Base-by-base conservation (phyloP, 2,888 invertebrate species). In the Heliconius ethilla region DNA sequence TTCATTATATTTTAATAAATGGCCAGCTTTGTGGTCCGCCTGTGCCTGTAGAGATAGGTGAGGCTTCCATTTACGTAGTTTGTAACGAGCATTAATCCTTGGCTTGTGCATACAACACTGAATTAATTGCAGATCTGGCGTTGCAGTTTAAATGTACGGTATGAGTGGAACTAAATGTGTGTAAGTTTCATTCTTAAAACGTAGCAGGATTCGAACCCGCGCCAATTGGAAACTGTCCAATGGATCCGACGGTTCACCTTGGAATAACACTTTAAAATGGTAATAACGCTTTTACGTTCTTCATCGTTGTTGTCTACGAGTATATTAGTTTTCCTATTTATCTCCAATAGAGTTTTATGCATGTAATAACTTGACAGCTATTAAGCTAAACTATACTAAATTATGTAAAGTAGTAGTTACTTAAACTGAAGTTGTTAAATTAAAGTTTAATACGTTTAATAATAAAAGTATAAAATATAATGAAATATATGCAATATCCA, bases 51-150 rank as follows among this genome's bases (percentile, higher is more conserved):
- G 66, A 66, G 22, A 66, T 22, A 29, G 66, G 66, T 33, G 66
- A 66, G 33, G 33, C 33, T 66, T 33, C 66, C 33, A 66, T 66
- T n/a, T 66, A 66, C 22, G 37, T 67, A 37, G 37, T 37, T 67
- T 67, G 37, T 67, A 67, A 11, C n/a, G 66, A 67, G n/a, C 37
- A 37, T 67, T 67, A 67, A 67, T 67, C 66, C 66, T 11, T 37
- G 11, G 40, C 40, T 69, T 40, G 67, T 25, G 67, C 67, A 40
- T 69, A 69, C 40, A 69, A 40, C 67, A 7, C 67, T 69, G 67
- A 69, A 40, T 40, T 69, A 69, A 69, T 69, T 69, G 67, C 67
- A 69, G 67, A 40, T 69, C 67, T 69, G 37, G 67, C 25, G 40
- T 69, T 69, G 67, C n/a, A 69, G 40, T n/a, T 69, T 66, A 40